Evolutionary conservation across 2,888 invertebrate genomes (phyloP).

Genomic region (Cenopis cana): DNA sequence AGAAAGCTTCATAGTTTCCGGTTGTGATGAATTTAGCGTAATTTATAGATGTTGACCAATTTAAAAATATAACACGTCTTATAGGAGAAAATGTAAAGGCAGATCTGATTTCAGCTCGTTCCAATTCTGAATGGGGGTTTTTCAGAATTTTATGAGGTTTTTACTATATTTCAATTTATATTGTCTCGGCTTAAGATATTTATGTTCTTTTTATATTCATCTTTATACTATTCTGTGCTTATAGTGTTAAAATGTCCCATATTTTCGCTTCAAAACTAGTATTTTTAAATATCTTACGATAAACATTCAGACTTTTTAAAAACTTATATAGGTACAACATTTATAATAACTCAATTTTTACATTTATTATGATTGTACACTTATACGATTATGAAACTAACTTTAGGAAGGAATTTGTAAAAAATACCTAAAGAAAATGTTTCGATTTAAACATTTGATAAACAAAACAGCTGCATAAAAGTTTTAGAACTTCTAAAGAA

Average conservation of each 20-base stretch:
- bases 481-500: slow-evolving; percentile 19
- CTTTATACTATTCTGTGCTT: too few relatives aligned
- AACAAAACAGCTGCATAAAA: slow-evolving; percentile 26
- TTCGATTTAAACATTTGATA: slow-evolving; percentile 6
- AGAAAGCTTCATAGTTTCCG: slow-evolving; percentile 30
- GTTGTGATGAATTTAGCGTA: slow-evolving; percentile 27
- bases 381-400: too few relatives aligned
- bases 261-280: background rate
- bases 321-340: too few relatives aligned
- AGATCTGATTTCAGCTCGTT: background rate
- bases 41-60: slow-evolving; percentile 17
- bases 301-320: background rate
- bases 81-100: background rate
- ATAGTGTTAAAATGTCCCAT: too few relatives aligned
- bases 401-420: background rate
- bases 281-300: background rate
- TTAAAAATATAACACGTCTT: slow-evolving; percentile 1
- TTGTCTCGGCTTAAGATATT: too few relatives aligned
- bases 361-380: too few relatives aligned
- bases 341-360: too few relatives aligned
- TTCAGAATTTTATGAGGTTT: too few relatives aligned
- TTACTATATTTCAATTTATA: too few relatives aligned
- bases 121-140: background rate
- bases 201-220: too few relatives aligned
- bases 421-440: background rate